Base-by-base conservation (phyloP, 1,140 invertebrate genomes). In the Drosophila orena region DNA sequence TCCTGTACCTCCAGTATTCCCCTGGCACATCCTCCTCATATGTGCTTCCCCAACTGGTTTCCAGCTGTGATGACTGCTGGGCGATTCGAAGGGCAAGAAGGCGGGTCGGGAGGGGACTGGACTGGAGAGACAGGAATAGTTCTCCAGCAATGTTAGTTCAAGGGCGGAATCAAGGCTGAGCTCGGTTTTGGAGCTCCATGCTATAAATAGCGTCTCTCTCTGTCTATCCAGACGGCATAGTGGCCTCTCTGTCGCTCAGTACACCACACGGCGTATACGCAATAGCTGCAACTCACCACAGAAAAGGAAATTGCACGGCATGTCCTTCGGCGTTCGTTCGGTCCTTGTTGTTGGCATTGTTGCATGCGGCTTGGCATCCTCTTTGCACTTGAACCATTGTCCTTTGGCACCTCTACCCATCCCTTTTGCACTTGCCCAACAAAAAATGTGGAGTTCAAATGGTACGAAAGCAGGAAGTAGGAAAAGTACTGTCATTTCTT, bases 301-400 rank as follows among this genome's bases (percentile, higher is more conserved):
- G 56, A 37, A 42, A 38, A 50, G 34, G 52, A 77, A 52, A 58
- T 74, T 58, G 58, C 60, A 77, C 58, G 14, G 59, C 74, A 68
- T 61, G 71, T 80, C 78, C 71, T 80, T 80, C 50, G 75, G 43
- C 60, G 57, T 59, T 55, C 47, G 46, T 6, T 50, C 46, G 42
- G 53, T 59, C 10, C 37, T 40, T 49, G 60, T 70, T 59, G 60
- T 47, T 47, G 52, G 37, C 57, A 70, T 44, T 57, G 52, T 77
- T 71, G 75, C 65, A 53, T 78, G 76, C 59, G 76, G 72, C 38
- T 58, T 77, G 76, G 81, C 88, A 88, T 91, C 79, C 88, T 88
- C 83, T 81, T 91, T 91, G 89, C 88, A 91, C 88, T 91, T 91
- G 88, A 91, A 91, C 89, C 84, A 71, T 84, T 91, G 89, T 91